A percentile compares a stretch with the other conserved stretches of the same genome.
Conservation (phyloP, 2,797 vertebrate genomes). For the Chelidonichthys spinosus region DNA sequence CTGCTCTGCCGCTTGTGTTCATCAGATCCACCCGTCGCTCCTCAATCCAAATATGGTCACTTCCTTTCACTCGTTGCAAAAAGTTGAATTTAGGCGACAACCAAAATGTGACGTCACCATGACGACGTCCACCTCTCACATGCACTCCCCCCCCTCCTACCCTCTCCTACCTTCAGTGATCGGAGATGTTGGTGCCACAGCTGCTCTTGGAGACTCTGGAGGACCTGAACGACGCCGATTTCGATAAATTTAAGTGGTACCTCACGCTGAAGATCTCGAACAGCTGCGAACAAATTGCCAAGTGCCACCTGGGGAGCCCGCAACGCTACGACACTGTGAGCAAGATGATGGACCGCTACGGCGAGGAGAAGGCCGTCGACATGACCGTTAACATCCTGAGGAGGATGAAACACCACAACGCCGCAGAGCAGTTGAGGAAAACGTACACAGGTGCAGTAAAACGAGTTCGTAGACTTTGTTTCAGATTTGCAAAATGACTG, state of each 20-base stretch:
- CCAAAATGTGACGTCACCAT: no score
- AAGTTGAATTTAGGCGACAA: no score
- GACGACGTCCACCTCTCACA: no score
- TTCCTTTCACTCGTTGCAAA: no score
- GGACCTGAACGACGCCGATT: not conserved
- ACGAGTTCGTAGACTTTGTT: not conserved
- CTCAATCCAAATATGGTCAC: no score
- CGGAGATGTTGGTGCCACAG: not conserved
- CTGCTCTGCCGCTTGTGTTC: no score
- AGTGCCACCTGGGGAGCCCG: not conserved
- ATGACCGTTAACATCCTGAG: constrained; percentile 21
- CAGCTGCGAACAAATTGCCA: not conserved
- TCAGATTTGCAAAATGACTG: not conserved
- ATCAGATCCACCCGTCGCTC: no score
- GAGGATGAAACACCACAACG: constrained; percentile 22
- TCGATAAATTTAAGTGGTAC: not conserved
- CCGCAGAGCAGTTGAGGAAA: not conserved
- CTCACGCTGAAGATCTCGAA: not conserved
- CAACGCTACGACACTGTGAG: constrained; percentile 9
- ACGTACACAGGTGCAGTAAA: constrained; percentile 7
- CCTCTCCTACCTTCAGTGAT: not conserved
- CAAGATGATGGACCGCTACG: constrained; percentile 18
- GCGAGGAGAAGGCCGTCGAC: not conserved
- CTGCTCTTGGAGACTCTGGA: constrained; percentile 3
- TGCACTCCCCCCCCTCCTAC: no score